These are phyloP conservation scores for Gallinago paraguaiae DNA, from an alignment of 2,113 vertebrate species.

Conservation along the genomic window DNA sequence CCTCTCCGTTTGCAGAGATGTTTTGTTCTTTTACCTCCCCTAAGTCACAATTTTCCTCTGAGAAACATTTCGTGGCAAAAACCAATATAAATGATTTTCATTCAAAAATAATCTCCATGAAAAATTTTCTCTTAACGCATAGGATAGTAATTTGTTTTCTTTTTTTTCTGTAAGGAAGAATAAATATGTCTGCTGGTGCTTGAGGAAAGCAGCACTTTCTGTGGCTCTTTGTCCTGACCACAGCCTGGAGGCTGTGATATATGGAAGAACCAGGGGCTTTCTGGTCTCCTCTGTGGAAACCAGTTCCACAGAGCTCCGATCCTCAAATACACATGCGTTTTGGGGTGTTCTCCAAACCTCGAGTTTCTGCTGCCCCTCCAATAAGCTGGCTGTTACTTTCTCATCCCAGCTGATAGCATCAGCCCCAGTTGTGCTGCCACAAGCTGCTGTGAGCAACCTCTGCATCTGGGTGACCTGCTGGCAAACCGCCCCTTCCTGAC, in stretches of 20 bases:
- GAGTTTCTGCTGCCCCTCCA: not conserved
- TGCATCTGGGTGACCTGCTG: not conserved
- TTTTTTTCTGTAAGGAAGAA: not conserved
- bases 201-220: not conserved
- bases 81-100: not conserved
- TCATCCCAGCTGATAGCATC: not conserved
- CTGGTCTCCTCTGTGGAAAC: not conserved
- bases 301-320: not conserved
- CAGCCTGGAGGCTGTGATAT: not conserved
- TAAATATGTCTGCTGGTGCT: not conserved
- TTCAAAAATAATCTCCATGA: not conserved
- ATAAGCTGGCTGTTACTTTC: not conserved
- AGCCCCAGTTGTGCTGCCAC: not conserved
- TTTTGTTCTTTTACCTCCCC: not conserved
- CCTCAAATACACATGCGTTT: not conserved
- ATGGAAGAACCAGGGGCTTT: not conserved
- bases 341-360: not conserved
- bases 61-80: not conserved
- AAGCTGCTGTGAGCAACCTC: not conserved
- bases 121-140: accelerated
- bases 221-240: not conserved
- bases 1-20: not conserved
- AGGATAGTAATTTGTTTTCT: not conserved
- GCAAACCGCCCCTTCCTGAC: not conserved
- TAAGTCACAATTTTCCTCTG: not conserved